Base-by-base conservation (phyloP, 2,113 vertebrate species). In the Microtus ochrogaster region DNA sequence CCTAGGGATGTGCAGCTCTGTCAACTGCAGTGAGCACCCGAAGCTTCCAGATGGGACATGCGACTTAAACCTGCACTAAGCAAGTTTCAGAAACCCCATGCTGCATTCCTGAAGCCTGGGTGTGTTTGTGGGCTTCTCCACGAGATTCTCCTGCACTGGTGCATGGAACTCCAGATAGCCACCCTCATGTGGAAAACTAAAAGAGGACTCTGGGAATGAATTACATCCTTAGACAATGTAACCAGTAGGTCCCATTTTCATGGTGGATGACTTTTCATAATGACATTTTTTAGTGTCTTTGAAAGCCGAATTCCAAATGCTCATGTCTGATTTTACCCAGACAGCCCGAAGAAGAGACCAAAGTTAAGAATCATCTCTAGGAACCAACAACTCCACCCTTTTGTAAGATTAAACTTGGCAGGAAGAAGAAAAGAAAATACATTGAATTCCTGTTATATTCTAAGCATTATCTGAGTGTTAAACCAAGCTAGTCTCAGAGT, bases 351-450 rank as follows among this genome's bases (percentile, higher is more conserved):
- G 41, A 49, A 92, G 16, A 22, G 2, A 94, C 93, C 0, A 33
- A 76, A 84, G 39, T 78, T 89, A 93, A 72, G 55, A 90, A 93
- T 93, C 44, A 90, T 95, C 14, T 95, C 74, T 47, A 94, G 44
- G 55, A 96, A 79, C 17, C 21, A 83, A 49, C 2, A 91, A 84
- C 86, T n/a, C 21, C 93, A 93, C 3, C 83, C 77, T 70, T 19
- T 90, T 92, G 26, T 84, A 91, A 92, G 10, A 95, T 90, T 91
- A 90, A 90, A 90, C 2, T 78, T 90, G 74, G 86, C 22, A 49
- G 83, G 63, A 91, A 70, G 22, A 88, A 90, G 36, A 13, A 96
- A 96, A 94, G 28, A 94, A 90, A 94, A 94, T 41, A 77, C 0
- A 47, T 28, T 78, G 24, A 95, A 87, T 73, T 36, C 4, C 44